A percentile compares a stretch with the other conserved stretches of the same genome.
These are phyloP conservation scores for Diarsia dahlii DNA, from an alignment of 2,888 invertebrate species.

Conservation along the genomic window DNA sequence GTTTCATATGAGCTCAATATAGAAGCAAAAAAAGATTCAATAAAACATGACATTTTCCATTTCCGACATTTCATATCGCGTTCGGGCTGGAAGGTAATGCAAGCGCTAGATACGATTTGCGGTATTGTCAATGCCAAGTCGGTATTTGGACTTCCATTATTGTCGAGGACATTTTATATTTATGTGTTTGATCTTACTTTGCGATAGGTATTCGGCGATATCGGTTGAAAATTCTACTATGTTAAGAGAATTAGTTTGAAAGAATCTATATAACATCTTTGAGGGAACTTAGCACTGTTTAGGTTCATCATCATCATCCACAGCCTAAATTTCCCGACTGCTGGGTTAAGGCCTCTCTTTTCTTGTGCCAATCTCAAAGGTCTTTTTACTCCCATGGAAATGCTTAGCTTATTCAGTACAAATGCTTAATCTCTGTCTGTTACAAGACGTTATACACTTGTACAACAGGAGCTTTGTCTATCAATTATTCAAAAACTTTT, in stretches of 20 bases:
- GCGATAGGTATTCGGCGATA: neutral
- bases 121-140: conserved; percentile 51
- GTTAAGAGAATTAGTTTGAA: neutral
- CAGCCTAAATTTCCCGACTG: too few species aligned
- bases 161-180: conserved; percentile 18
- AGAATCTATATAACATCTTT: neutral
- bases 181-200: neutral
- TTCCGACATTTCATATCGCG: conserved; percentile 48
- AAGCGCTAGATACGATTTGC: conserved; percentile 50
- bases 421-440: conserved; percentile 17
- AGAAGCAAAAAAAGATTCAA: conserved; percentile 34
- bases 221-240: neutral
- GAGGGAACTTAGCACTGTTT: neutral
- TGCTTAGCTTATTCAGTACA: neutral
- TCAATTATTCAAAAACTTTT: conserved; percentile 50
- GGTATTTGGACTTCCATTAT: conserved; percentile 37
- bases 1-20: conserved; percentile 20
- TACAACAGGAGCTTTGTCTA: conserved; percentile 19
- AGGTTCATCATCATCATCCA: too few species aligned
- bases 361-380: too few species aligned
- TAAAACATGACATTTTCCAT: conserved; percentile 55
- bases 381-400: too few species aligned
- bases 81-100: conserved; percentile 35
- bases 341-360: too few species aligned
- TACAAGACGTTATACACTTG: conserved; percentile 18